A percentile compares a stretch with the other conserved stretches of the same genome.
Evolutionary conservation across 92 coral and sea anemone species (phyloP).

Genomic region (Epizoanthus fatuus): DNA sequence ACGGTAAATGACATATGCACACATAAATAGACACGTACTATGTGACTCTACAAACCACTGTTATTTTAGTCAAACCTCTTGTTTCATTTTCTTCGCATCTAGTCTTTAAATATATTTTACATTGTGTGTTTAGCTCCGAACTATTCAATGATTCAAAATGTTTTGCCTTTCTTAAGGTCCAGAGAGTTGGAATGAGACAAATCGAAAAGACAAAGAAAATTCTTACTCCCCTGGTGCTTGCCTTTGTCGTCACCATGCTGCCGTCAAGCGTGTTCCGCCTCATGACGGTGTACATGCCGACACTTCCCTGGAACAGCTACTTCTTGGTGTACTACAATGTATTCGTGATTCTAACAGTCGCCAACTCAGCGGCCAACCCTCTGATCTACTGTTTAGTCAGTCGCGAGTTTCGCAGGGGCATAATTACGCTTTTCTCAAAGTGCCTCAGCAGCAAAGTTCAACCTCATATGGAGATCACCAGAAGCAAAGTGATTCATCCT

Average conservation of each 20-base stretch:
- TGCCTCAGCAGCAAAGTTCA: constrained; percentile 3
- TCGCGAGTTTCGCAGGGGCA: constrained; percentile 37
- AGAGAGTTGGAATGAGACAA: constrained; percentile 13
- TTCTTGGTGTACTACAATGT: constrained; percentile 26
- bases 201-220: constrained; percentile 39
- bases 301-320: constrained; percentile 13
- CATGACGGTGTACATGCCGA: constrained; percentile 27
- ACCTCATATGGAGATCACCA: background rate
- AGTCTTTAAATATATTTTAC: no score
- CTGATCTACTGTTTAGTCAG: constrained; percentile 35
- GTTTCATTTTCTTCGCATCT: no score
- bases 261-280: constrained; percentile 34
- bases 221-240: constrained; percentile 33
- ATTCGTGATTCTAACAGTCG: constrained; percentile 25
- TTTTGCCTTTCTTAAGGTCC: background rate
- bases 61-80: no score
- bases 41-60: no score
- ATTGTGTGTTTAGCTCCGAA: no score
- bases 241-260: constrained; percentile 39
- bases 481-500: background rate
- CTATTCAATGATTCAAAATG: no score
- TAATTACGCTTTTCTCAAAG: constrained; percentile 5
- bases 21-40: no score
- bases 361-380: constrained; percentile 27
- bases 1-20: no score